A percentile compares a stretch with the other conserved stretches of the same genome.
These are phyloP conservation scores for Pseudotriccus pelzelni DNA, from an alignment of 2,797 vertebrate genomes.

Conservation along the genomic window DNA sequence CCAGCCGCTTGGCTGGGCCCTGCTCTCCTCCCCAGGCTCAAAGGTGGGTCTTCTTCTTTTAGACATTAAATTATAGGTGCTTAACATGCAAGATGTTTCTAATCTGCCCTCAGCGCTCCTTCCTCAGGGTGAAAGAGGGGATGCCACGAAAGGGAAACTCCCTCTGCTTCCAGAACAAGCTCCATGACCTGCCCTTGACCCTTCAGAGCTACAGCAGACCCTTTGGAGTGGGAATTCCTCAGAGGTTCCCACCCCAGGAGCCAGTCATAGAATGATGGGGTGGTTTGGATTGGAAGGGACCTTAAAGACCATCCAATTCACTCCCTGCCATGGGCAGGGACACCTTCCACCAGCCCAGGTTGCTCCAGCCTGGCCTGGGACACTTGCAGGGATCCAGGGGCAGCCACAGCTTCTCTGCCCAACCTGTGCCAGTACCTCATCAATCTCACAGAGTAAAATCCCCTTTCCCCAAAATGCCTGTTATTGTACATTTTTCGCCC, in stretches of 20 bases:
- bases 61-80: not conserved
- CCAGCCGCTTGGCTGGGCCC: not conserved
- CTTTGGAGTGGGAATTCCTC: not conserved
- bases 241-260: no score
- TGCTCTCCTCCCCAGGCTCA: not conserved
- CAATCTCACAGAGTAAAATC: rapidly evolving
- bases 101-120: not conserved
- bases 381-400: no score
- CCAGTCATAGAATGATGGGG: rapidly evolving
- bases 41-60: not conserved
- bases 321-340: no score
- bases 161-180: not conserved
- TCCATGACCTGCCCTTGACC: not conserved
- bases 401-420: no score
- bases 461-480: not conserved
- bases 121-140: not conserved
- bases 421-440: no score
- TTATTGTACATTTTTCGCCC: not conserved
- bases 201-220: not conserved
- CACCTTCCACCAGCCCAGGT: no score
- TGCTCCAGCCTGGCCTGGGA: no score
- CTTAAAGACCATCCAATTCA: not conserved
- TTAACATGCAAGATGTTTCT: not conserved
- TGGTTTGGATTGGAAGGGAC: not conserved
- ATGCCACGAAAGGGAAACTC: not conserved